phyloP scores from a whole-genome alignment of 2,888 invertebrate genomes.

The Yponomeuta cagnagella region DNA sequence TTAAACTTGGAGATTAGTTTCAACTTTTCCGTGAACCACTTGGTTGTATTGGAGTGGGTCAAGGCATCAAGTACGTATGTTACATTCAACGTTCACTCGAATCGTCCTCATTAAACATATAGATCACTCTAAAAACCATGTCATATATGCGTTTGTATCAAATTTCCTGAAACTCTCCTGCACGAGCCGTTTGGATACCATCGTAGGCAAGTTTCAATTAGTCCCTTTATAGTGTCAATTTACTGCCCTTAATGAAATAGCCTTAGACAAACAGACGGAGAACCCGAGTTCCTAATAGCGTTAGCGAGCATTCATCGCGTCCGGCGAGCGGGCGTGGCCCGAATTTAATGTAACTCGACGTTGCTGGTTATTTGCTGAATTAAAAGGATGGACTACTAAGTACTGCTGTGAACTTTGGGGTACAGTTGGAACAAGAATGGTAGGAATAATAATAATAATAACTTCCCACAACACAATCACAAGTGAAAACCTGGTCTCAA shows the following conservation, averaged over 20 bases:
- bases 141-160: no score
- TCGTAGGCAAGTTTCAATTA: not conserved
- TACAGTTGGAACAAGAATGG: no score
- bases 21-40: not conserved
- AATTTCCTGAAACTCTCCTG: no score
- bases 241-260: not conserved
- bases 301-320: not conserved
- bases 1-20: not conserved
- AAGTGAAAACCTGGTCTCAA: no score
- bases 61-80: not conserved
- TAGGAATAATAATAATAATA: no score
- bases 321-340: not conserved
- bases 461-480: no score
- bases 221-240: not conserved
- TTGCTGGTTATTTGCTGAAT: not conserved
- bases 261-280: not conserved
- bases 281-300: not conserved
- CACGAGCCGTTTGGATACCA: no score
- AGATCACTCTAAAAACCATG: no score
- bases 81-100: no score
- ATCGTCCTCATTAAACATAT: no score
- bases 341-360: not conserved
- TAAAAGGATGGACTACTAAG: not conserved
- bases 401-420: not conserved
- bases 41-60: not conserved